Conservation (phyloP, 2,888 invertebrate species). For the Amphipyra berbera region DNA sequence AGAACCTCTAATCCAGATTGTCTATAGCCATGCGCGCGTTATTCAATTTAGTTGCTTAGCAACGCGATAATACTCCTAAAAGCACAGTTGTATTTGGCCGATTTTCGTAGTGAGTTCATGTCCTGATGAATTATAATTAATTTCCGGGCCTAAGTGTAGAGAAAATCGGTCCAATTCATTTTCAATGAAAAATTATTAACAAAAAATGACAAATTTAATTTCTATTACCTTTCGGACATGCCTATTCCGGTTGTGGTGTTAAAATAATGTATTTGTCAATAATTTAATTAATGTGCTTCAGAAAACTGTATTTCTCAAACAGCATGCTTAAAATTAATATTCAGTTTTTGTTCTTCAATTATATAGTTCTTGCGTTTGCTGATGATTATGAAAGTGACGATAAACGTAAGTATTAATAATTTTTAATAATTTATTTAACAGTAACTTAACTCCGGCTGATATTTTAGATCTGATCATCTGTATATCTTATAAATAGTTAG, state of each 20-base stretch:
- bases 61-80: constrained; percentile 70
- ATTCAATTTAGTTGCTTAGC: constrained; percentile 86
- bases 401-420: constrained; percentile 68
- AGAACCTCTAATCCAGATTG: constrained; percentile 25
- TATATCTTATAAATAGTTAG: no score
- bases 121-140: constrained; percentile 46
- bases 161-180: constrained; percentile 4
- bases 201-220: constrained; percentile 12
- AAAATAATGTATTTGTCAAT: constrained; percentile 29
- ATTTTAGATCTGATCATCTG: no score
- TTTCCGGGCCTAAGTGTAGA: constrained; percentile 19
- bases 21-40: constrained; percentile 76
- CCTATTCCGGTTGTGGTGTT: constrained; percentile 8
- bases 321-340: constrained; percentile 65
- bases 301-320: constrained; percentile 28
- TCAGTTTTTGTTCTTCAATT: constrained; percentile 63
- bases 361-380: constrained; percentile 61
- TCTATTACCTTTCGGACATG: constrained; percentile 4
- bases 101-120: constrained; percentile 51
- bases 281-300: constrained; percentile 26
- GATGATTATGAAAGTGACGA: constrained; percentile 77
- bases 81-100: constrained; percentile 73
- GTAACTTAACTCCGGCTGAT: no score
- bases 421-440: no score
- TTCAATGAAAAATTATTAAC: neutral